Evolutionary conservation across 1,140 invertebrate species (phyloP), one percentile per base, ranked within the genome.

Genomic region (Zaprionus taronus): DNA sequence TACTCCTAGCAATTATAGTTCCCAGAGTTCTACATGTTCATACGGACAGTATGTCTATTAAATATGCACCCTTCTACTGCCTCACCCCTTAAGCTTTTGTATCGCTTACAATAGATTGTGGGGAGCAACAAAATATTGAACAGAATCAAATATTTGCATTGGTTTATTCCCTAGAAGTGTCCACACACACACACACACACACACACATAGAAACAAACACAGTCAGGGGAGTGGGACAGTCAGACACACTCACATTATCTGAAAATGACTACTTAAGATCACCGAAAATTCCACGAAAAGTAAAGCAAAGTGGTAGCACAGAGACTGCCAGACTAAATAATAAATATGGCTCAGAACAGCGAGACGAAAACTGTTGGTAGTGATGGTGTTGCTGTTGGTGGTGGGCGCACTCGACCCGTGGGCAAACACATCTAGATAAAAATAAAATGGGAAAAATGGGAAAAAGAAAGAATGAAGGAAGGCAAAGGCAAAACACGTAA

Each of bases 191-290:
- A 41, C 38, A 41, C 38, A 41, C 38, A 41, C 14, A 15, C 14
- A 15, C 38, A 15, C 38, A n/a, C 38, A 15, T 4, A 41, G 15
- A 41, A 5, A n/a, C 15, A 41, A 14, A n/a, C 38, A 41, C 0
- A 34, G 31, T 34, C 31, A 34, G 31, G 9, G 31, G 31, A 34
- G 31, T 4, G 31, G 31, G 31, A 34, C 31, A 17, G 41, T n/a
- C 5, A 55, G 62, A 41, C 20, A 9, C 55, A 44, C 26, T 41
- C 38, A 63, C 55, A 90, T 83, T 91, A 91, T 91, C 90, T 79
- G 82, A 90, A 91, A 91, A 91, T 91, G 76, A 91, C 85, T 86
- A 86, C 90, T 91, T 90, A 91, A 91, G 84, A 91, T 91, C 89
- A 51, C 47, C 44, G 26, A 57, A 63, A 85, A 73, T 90, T 90